Conservation (phyloP, 2,888 invertebrate genomes). For the Tenthredo livida region DNA sequence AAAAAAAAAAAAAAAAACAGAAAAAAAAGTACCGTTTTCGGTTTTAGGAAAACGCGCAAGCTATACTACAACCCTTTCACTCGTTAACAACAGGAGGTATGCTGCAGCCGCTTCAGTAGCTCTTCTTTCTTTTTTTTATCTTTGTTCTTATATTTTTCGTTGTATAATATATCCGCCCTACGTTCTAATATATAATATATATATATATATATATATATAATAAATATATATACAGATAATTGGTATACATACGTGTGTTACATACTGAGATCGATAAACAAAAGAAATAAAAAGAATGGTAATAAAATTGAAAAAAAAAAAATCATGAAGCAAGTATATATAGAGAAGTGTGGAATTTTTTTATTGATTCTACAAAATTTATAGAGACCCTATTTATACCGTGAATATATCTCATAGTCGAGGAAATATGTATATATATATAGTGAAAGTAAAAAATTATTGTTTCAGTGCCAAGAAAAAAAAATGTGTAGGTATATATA, state of each 20-base stretch:
- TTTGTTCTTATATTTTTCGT: neutral
- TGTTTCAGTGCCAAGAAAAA: neutral
- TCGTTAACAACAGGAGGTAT: constrained; percentile 28
- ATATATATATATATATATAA: neutral
- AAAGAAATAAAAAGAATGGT: neutral
- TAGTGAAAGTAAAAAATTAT: neutral
- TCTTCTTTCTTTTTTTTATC: neutral
- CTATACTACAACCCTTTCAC: neutral
- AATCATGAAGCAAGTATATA: neutral
- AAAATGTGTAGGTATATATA: neutral
- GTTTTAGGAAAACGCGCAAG: neutral
- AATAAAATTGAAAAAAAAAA: neutral
- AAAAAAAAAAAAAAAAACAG: too few relatives aligned
- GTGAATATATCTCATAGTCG: neutral
- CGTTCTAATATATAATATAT: neutral
- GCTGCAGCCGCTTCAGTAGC: neutral
- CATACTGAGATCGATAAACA: neutral
- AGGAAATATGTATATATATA: neutral
- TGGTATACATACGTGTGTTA: too few relatives aligned
- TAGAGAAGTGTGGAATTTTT: neutral
- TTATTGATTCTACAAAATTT: neutral
- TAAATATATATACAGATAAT: too few relatives aligned
- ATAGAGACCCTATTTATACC: neutral
- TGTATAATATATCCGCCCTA: neutral
- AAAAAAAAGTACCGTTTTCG: constrained; percentile 29